A percentile compares a stretch with the other conserved stretches of the same genome.
Conservation (phyloP, 2,113 vertebrate species). For the Cynocephalus volans region DNA sequence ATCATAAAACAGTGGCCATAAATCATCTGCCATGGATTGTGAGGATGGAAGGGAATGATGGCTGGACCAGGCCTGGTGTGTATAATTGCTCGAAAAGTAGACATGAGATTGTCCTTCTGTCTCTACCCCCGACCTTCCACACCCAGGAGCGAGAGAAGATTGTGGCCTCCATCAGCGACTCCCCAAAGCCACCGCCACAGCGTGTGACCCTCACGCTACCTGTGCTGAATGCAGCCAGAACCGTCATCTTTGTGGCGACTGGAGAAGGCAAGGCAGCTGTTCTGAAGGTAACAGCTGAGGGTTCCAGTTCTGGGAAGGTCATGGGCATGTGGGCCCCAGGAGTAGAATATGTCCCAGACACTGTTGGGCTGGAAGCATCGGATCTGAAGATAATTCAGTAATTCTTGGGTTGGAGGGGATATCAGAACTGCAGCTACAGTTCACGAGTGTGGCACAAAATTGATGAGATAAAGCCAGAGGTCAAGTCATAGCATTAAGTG, state of each 20-base stretch:
- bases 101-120: not conserved
- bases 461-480: not conserved
- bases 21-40: accelerated
- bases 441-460: not conserved
- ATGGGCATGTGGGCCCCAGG: not conserved
- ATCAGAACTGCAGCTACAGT: not conserved
- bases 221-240: conserved; percentile 93
- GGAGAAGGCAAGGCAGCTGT: conserved; percentile 94
- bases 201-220: conserved; percentile 95
- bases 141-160: conserved; percentile 92
- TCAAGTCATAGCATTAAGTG: not conserved
- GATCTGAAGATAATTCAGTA: not conserved
- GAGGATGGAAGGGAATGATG: not conserved
- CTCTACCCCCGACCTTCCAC: accelerated
- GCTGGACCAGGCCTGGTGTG: not conserved
- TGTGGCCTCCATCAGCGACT: conserved; percentile 94
- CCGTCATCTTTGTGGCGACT: conserved; percentile 94
- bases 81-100: not conserved
- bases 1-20: not conserved
- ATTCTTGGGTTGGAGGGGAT: not conserved
- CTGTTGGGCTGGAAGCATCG: not conserved
- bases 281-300: conserved; percentile 90
- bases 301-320: not conserved
- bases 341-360: not conserved
- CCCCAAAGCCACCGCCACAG: conserved; percentile 94